Evolutionary conservation across 2,113 vertebrate species (phyloP).

Genomic region (human): DNA sequence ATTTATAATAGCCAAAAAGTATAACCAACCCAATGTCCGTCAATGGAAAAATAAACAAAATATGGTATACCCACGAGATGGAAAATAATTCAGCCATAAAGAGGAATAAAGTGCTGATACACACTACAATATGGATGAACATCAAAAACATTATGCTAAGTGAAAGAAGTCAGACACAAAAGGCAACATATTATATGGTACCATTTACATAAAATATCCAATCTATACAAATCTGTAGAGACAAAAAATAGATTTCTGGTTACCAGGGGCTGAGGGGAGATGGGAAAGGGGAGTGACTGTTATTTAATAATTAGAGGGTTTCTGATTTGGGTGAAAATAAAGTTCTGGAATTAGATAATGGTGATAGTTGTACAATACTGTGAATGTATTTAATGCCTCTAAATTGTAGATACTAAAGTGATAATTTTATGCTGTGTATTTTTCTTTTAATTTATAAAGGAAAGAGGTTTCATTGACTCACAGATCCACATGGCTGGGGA

Average conservation of each 20-base stretch:
- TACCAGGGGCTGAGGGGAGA: background rate
- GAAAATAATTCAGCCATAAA: background rate
- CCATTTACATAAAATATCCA: background rate
- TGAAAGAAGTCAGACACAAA: background rate
- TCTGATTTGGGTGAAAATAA: background rate
- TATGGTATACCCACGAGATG: background rate
- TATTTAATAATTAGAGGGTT: background rate
- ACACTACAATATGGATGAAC: background rate
- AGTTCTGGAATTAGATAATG: background rate
- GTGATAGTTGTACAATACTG: background rate
- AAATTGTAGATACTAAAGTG: background rate
- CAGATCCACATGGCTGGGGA: too few species aligned
- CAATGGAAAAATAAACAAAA: background rate
- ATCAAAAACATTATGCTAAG: background rate
- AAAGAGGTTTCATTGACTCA: too few species aligned
- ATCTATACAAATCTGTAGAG: background rate
- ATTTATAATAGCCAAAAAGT: background rate
- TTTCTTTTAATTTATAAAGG: background rate
- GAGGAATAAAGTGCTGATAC: background rate
- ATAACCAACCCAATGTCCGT: background rate
- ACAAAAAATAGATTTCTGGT: background rate
- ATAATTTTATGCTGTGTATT: background rate
- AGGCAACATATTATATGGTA: background rate
- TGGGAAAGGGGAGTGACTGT: background rate
- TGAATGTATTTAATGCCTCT: background rate